Base-by-base conservation (phyloP, 2,888 invertebrate genomes). In the Gnatocerus cornutus region DNA sequence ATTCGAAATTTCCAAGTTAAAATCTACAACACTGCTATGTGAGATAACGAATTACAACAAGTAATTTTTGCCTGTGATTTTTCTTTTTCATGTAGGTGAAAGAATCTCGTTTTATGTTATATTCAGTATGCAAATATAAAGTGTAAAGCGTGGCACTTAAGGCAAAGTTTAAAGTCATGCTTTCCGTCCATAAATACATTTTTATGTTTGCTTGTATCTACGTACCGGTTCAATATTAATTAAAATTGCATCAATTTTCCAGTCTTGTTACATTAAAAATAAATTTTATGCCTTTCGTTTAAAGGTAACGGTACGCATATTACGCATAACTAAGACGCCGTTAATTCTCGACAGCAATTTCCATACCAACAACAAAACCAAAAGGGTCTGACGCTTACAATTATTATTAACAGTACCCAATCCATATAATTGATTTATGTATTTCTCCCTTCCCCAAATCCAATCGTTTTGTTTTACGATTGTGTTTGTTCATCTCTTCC, bases 401-500 rank as follows among this genome's bases (percentile, higher is more conserved):
- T 4, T 3, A 21, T 21, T 21, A 21, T 21, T 21, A 21, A 21
- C 21, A 21, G 21, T 21, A 21, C 21, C 21, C 21, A 21, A 21
- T 21, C 4, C 21, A 21, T 21, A 21, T 21, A 21, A 21, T 21
- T 21, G 21, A 21, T 21, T 21, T 21, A 21, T 21, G 21, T 21
- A 4, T 33, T 4, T 33, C 7, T 9, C 33, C 7, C 7, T 6
- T 33, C 33, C 33, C 33, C 33, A 41, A 12, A 7, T 41, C 27
- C 14, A 7, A 21, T 21, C 21, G n/a, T 56, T 50, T 29, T 50
- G 21, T 33, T 50, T 27, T 48, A 33, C 21, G 21, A 46, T 48
- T 52, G 30, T 52, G 52, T 52, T 52, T 52, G 52, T 30, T 52
- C 27, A 16, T 52, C 14, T 21, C 39, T 41, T n/a, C 12, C 9